Base-by-base conservation (phyloP, 53 echinoderm and acorn worm species). In the Zoroaster sp. region DNA sequence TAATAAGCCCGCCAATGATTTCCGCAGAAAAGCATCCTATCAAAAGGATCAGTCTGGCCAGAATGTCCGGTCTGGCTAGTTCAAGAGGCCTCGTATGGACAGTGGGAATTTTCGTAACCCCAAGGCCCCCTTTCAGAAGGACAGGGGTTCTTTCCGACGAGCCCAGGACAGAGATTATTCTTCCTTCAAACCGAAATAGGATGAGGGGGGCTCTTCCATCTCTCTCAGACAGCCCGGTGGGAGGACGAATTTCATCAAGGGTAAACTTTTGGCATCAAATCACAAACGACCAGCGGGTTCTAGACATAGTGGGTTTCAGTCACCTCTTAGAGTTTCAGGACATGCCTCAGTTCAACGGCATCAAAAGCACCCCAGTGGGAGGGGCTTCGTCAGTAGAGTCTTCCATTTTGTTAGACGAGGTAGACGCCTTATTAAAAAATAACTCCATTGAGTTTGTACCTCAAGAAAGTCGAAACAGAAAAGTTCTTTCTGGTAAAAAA, bases 401-500 rank as follows among this genome's bases (percentile, higher is more conserved):
- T 23, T 43, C 44, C 73, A n/a, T 73, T 9, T 73, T 73, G 41
- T 40, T 21, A 40, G 73, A 73, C 42, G 73, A 73, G 73, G 73
- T 73, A 21, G 20, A 73, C 17, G 25, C 73, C n/a, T 25, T 73
- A 33, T 73, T 73, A 73, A 3, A 42, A 17, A 73, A 73, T 40
- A 73, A 73, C 20, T 40, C 40, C n/a, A 73, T 73, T 2, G 42
- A 73, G 20, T 25, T 7, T 17, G 73, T 73, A 10, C 73, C 73
- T 42, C 42, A 23, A 18, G 25, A n/a, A 40, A 40, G 20, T 40
- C 73, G 20, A 41, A 46, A 10, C 11, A 46, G 0, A 17, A 73
- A 73, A 15, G 14, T 73, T 73, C 73, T 73, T 73, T 42, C 73
- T n/a, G 20, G 73, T 73, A 18, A 41, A 17, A 73, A 73, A 73